phyloP scores from a whole-genome alignment of 2,888 invertebrate genomes.

The Oligia strigilis region DNA sequence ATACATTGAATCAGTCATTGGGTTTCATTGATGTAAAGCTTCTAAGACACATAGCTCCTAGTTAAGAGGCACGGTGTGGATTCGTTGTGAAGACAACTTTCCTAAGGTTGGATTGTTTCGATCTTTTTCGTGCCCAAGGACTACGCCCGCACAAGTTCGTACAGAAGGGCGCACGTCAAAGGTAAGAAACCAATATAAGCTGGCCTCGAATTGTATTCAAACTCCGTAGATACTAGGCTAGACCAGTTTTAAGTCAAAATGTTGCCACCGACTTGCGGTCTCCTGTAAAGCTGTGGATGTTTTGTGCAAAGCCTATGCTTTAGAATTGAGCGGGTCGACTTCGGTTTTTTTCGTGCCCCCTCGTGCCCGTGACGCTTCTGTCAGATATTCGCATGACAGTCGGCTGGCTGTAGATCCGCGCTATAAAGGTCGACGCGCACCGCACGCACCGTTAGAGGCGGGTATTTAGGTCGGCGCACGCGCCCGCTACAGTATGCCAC shows the following conservation, averaged over 20 bases:
- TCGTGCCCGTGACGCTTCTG: constrained; percentile 54
- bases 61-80: background rate
- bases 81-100: background rate
- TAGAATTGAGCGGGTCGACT: background rate
- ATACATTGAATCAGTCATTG: background rate
- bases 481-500: constrained; percentile 83
- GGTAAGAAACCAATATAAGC: background rate
- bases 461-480: constrained; percentile 87
- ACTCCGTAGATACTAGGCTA: background rate
- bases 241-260: background rate
- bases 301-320: background rate
- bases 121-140: background rate
- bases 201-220: background rate
- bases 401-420: constrained; percentile 67
- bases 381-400: constrained; percentile 60
- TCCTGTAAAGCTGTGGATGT: background rate
- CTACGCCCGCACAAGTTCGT: background rate
- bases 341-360: constrained; percentile 4
- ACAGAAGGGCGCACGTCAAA: background rate
- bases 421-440: constrained; percentile 78
- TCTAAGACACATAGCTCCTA: background rate
- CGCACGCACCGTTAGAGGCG: constrained; percentile 83
- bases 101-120: background rate
- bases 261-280: background rate
- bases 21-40: no score